Evolutionary conservation across 2,797 vertebrate genomes (phyloP).

Genomic region (Sebastes nivosus): DNA sequence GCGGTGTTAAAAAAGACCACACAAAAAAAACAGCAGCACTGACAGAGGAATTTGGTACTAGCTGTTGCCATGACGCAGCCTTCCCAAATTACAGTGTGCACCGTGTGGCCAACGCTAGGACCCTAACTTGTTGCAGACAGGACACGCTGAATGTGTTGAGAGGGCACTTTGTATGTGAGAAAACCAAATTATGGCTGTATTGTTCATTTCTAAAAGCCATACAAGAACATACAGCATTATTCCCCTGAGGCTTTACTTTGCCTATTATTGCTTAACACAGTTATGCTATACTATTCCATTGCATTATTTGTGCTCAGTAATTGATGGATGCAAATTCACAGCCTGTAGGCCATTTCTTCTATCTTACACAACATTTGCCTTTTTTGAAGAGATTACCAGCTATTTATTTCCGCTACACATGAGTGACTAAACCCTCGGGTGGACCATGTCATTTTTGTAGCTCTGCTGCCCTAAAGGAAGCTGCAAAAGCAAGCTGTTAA

Average conservation of each 20-base stretch:
- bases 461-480: neutral
- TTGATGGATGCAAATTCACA: neutral
- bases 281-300: neutral
- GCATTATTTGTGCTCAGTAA: neutral
- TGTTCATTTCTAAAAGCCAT: neutral
- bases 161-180: neutral
- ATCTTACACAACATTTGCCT: neutral
- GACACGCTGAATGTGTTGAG: neutral
- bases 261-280: neutral
- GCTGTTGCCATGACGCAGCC: constrained; percentile 59
- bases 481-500: neutral
- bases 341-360: neutral
- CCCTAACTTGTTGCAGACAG: constrained; percentile 12
- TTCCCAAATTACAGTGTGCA: constrained; percentile 57
- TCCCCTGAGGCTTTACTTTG: neutral
- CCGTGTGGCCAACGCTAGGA: constrained; percentile 1
- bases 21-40: constrained; percentile 38
- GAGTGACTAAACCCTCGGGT: neutral
- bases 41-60: constrained; percentile 56
- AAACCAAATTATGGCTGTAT: neutral
- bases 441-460: neutral
- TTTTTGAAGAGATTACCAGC: neutral
- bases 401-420: neutral
- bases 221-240: neutral
- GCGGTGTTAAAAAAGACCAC: constrained; percentile 45